A percentile compares a stretch with the other conserved stretches of the same genome.
Conservation (phyloP, 2,113 vertebrate genomes). For the Lepus timidus region DNA sequence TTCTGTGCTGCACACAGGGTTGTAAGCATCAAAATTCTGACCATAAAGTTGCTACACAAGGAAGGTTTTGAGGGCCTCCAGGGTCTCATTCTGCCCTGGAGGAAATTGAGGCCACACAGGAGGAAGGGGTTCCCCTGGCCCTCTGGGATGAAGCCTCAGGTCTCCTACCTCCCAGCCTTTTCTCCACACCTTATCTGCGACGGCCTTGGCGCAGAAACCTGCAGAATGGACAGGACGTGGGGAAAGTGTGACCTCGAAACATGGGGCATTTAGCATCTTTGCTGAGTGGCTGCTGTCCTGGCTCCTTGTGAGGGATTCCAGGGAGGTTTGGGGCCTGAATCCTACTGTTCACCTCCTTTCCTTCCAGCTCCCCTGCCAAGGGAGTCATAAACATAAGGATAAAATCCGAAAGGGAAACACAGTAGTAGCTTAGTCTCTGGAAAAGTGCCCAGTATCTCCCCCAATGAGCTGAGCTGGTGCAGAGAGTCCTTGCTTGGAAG, state of each 20-base stretch:
- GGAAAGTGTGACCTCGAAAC: neutral
- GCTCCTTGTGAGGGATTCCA: neutral
- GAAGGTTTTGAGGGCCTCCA: neutral
- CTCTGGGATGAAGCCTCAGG: neutral
- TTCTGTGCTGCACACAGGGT: constrained; percentile 40
- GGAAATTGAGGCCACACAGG: neutral
- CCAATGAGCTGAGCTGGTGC: neutral
- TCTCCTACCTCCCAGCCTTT: neutral
- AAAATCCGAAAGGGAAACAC: constrained; percentile 48
- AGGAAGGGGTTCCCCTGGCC: neutral
- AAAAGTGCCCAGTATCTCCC: neutral
- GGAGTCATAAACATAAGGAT: neutral
- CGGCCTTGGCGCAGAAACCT: neutral
- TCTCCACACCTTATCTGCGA: neutral
- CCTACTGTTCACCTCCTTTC: neutral
- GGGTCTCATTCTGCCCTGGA: neutral
- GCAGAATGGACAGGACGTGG: neutral
- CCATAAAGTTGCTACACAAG: neutral
- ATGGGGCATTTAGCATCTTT: neutral
- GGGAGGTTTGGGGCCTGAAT: neutral
- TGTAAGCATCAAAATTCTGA: neutral
- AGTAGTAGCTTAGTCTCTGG: constrained; percentile 5
- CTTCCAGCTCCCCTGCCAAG: constrained; percentile 13
- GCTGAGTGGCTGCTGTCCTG: neutral
- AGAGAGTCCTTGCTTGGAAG: neutral